phyloP scores from a whole-genome alignment of 1,140 invertebrate genomes.

The Sycobia sp. region DNA sequence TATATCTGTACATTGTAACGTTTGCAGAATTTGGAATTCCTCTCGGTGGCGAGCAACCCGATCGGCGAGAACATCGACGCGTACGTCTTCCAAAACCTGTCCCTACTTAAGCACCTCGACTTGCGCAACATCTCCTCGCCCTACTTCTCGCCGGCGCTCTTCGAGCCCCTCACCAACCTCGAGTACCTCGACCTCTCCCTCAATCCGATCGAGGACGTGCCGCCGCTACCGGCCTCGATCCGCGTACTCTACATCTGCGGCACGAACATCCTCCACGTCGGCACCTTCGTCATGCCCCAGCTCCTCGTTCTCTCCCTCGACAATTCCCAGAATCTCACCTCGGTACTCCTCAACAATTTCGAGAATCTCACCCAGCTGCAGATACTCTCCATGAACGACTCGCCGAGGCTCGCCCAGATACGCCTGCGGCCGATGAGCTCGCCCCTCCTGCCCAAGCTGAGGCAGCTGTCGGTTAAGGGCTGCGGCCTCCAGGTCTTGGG shows the following conservation, averaged over 20 bases:
- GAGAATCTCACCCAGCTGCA: constrained; percentile 52
- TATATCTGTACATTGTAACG: no score
- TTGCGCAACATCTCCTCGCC: constrained; percentile 49
- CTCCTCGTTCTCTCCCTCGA: constrained; percentile 47
- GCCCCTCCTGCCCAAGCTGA: constrained; percentile 46
- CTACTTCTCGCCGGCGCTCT: constrained; percentile 46
- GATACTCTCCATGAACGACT: constrained; percentile 45
- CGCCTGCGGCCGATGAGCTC: constrained; percentile 40
- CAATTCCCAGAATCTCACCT: constrained; percentile 48
- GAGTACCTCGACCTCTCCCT: constrained; percentile 49
- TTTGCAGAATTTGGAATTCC: constrained; percentile 49
- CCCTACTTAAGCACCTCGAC: constrained; percentile 44
- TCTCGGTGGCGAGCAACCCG: constrained; percentile 55
- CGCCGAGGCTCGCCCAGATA: constrained; percentile 41
- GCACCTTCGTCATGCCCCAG: constrained; percentile 44
- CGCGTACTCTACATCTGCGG: constrained; percentile 51
- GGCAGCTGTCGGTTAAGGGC: constrained; percentile 46
- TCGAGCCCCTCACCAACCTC: constrained; percentile 48
- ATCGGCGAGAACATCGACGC: constrained; percentile 53
- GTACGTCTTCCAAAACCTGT: constrained; percentile 49
- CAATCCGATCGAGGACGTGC: constrained; percentile 51
- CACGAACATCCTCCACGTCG: constrained; percentile 46
- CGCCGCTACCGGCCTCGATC: constrained; percentile 45
- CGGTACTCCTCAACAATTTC: constrained; percentile 50
- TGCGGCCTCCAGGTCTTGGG: constrained; percentile 46